A percentile compares a stretch with the other conserved stretches of the same genome.
phyloP scores from a whole-genome alignment of 2,113 vertebrate species.

The Lichenostomus cassidix region DNA sequence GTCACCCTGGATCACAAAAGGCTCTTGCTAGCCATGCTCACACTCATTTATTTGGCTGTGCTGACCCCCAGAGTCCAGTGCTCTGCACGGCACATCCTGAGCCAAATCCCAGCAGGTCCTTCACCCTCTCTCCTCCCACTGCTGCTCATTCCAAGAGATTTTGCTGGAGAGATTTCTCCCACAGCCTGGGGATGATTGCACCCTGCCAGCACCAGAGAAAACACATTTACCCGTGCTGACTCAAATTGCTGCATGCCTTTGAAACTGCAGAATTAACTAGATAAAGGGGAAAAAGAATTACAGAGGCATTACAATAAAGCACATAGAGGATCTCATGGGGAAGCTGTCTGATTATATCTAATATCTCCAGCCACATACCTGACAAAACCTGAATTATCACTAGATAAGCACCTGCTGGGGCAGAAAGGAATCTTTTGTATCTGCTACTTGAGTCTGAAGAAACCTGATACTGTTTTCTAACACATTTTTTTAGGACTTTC shows the following conservation, averaged over 20 bases:
- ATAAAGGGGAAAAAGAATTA: fast-evolving
- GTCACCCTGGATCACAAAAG: neutral
- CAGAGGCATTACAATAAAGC: neutral
- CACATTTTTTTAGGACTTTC: neutral
- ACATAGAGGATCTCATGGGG: neutral
- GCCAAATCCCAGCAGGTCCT: fast-evolving
- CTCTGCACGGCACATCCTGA: neutral
- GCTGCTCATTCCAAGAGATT: neutral
- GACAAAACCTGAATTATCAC: neutral
- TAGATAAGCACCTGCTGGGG: neutral
- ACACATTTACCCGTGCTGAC: neutral
- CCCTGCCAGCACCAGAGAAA: neutral
- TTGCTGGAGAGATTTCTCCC: neutral
- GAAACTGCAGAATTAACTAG: neutral
- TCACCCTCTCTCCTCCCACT: fast-evolving
- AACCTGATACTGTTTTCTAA: neutral
- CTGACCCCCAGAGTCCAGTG: constrained; percentile 60
- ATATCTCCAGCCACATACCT: neutral
- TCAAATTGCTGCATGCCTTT: neutral
- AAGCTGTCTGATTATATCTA: neutral
- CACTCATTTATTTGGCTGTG: constrained; percentile 34
- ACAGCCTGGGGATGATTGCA: neutral
- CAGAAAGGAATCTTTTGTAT: neutral
- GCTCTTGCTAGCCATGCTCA: neutral
- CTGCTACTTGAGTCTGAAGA: neutral